phyloP scores from a whole-genome alignment of 2,797 vertebrate genomes.

The Mareca strepera region DNA sequence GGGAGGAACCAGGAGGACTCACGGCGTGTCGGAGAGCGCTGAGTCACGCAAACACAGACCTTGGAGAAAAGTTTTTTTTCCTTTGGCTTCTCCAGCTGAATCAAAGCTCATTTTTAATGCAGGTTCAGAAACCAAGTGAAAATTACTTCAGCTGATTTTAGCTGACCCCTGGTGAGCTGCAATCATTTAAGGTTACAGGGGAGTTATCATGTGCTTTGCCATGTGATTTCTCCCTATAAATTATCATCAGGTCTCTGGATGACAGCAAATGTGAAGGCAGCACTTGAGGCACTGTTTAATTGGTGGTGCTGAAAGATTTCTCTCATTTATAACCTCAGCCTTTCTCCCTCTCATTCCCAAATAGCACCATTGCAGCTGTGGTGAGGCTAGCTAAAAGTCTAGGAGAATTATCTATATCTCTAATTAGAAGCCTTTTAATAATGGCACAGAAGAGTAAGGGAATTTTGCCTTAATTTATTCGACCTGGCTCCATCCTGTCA shows the following conservation, averaged over 20 bases:
- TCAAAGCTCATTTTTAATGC: conserved; percentile 32
- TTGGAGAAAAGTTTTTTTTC: neutral
- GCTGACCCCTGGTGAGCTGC: neutral
- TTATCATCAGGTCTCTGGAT: neutral
- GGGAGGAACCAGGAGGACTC: neutral
- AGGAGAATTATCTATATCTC: neutral
- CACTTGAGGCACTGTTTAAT: conserved; percentile 49
- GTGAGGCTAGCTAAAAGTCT: neutral
- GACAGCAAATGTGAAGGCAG: conserved; percentile 1
- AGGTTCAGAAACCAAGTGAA: conserved; percentile 7
- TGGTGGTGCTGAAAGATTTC: conserved; percentile 2
- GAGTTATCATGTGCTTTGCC: conserved; percentile 2
- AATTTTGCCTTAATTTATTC: neutral
- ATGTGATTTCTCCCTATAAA: conserved; percentile 28
- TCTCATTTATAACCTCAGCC: conserved; percentile 21
- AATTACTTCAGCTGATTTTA: conserved; percentile 52
- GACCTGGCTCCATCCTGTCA: neutral
- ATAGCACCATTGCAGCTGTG: neutral
- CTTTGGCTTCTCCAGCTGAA: neutral
- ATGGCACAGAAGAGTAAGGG: neutral
- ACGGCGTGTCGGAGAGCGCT: neutral
- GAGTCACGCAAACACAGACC: neutral
- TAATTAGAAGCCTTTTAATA: conserved; percentile 25
- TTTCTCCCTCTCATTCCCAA: neutral
- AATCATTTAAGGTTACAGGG: conserved; percentile 19